A percentile compares a stretch with the other conserved stretches of the same genome.
phyloP scores from a whole-genome alignment of 2,113 vertebrate genomes.

The Alethe castanea region DNA sequence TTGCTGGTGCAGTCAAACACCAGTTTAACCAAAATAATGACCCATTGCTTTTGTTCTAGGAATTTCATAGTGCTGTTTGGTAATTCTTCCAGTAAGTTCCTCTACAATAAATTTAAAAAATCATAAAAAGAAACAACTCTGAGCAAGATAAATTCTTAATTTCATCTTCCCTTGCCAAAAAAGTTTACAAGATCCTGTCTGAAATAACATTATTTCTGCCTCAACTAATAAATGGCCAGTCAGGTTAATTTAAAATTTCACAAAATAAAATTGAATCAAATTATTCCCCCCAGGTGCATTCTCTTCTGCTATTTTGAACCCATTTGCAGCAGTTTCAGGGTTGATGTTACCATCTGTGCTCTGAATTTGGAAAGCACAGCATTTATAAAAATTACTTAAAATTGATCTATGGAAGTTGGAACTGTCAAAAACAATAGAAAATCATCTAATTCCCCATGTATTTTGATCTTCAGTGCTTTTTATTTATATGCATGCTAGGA shows the following conservation, averaged over 20 bases:
- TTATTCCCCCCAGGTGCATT: neutral
- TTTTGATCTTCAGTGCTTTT: neutral
- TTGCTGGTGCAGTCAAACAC: neutral
- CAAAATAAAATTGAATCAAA: neutral
- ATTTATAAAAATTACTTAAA: neutral
- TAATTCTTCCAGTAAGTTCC: neutral
- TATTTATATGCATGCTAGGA: neutral
- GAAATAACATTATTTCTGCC: neutral
- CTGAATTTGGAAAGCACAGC: neutral
- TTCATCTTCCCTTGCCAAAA: neutral
- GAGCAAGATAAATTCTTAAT: neutral
- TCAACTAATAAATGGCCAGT: neutral
- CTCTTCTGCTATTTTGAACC: neutral
- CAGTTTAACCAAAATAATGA: neutral
- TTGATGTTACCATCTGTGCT: neutral
- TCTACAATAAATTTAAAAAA: neutral
- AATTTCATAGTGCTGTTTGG: neutral
- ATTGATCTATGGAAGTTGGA: neutral
- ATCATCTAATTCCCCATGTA: neutral
- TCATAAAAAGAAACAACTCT: neutral
- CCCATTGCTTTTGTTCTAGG: rapidly evolving
- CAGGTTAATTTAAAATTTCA: neutral
- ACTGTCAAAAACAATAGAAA: neutral
- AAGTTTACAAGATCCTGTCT: neutral
- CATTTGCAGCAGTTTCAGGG: neutral